Percentiles rank a stretch among this genome's conserved stretches.
Conservation (phyloP, 2,113 vertebrate genomes). For the Pristiophorus japonicus region DNA sequence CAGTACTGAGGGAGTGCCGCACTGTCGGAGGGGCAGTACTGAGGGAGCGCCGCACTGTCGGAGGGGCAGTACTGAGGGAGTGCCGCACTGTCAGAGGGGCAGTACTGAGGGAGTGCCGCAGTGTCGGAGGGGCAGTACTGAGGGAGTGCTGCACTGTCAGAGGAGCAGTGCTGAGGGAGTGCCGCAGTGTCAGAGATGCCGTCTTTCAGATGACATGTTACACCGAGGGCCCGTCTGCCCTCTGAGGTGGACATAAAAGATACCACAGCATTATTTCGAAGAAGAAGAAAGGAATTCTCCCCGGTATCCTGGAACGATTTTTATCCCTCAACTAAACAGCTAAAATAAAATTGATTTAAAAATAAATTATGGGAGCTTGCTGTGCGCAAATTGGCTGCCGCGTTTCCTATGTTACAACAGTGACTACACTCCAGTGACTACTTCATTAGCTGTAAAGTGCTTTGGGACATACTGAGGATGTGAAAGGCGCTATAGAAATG, state of each 20-base stretch:
- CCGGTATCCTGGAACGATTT: not conserved
- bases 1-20: no score
- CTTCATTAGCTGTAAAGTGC: not conserved
- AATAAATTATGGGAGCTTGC: not conserved
- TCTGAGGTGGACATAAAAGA: not conserved
- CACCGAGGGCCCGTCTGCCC: not conserved
- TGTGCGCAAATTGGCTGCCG: not conserved
- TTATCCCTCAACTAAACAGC: not conserved
- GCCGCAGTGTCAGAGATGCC: not conserved
- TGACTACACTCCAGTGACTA: not conserved
- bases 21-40: not conserved
- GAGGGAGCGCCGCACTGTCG: not conserved
- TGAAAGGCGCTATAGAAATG: not conserved
- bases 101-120: no score
- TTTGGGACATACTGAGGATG: not conserved
- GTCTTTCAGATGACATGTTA: not conserved
- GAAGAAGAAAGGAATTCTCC: not conserved
- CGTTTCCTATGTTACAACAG: not conserved
- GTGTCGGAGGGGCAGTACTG: no score
- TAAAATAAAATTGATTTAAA: not conserved
- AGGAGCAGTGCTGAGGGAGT: not conserved
- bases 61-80: no score
- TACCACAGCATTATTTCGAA: not conserved
- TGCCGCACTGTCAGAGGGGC: no score
- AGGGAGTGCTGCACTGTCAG: no score